These are phyloP conservation scores for Tetropium fuscum DNA, from an alignment of 2,888 invertebrate genomes.

Conservation along the genomic window DNA sequence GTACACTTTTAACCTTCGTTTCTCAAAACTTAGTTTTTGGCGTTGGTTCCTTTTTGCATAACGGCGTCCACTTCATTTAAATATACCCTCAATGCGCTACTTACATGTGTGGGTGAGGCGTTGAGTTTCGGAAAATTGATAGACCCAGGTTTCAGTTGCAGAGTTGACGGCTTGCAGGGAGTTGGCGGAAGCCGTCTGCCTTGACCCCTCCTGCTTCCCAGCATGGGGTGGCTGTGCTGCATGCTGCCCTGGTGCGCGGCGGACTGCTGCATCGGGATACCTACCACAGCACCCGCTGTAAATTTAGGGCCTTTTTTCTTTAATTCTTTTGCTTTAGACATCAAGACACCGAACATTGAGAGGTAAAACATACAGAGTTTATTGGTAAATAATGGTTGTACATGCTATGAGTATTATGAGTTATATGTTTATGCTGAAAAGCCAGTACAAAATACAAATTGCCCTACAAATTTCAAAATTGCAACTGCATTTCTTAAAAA, in stretches of 20 bases:
- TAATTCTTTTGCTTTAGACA: slow-evolving; percentile 17
- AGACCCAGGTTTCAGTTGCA: slow-evolving; percentile 85
- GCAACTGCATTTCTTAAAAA: too few relatives aligned
- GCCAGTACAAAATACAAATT: too few relatives aligned
- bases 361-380: not conserved
- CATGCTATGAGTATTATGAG: too few relatives aligned
- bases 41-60: too few relatives aligned
- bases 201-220: slow-evolving; percentile 77
- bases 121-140: slow-evolving; percentile 95
- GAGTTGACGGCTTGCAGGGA: slow-evolving; percentile 93
- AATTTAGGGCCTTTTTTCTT: slow-evolving; percentile 38
- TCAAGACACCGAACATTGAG: slow-evolving; percentile 19
- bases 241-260: slow-evolving; percentile 63
- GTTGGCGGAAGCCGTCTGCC: slow-evolving; percentile 88
- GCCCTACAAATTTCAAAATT: too few relatives aligned
- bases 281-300: slow-evolving; percentile 65
- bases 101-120: slow-evolving; percentile 93
- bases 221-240: slow-evolving; percentile 73
- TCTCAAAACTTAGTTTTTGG: too few relatives aligned
- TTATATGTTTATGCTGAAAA: too few relatives aligned
- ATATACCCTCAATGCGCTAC: slow-evolving; percentile 37
- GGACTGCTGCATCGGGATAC: slow-evolving; percentile 65
- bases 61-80: too few relatives aligned
- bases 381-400: too few relatives aligned
- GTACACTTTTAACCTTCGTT: too few relatives aligned